Evolutionary conservation across 1,140 invertebrate species (phyloP), one percentile per base, ranked within the genome.

Genomic region (Halesus radiatus): DNA sequence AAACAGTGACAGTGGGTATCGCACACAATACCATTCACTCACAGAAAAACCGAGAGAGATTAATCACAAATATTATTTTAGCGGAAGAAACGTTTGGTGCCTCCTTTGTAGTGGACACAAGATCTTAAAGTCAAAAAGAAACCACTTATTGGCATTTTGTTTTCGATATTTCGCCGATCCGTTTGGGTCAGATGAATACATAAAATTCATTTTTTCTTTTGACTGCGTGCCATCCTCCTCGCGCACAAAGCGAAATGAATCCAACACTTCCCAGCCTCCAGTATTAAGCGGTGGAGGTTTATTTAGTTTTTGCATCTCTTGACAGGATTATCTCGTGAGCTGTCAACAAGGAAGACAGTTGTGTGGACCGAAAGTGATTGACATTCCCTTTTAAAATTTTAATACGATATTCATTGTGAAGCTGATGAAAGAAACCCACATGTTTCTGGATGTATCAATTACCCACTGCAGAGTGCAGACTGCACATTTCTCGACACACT

Each of bases 391-490:
- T 83, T 53, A 76, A 79, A 62, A 80, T 75, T 73, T 80, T 83
- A 83, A 83, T 80, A 80, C 80, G 81, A 83, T 83, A 70, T 80
- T 73, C 81, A 79, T 83, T 80, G 81, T 80, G 50, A 18, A 37
- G 29, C 79, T 53, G 23, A 37, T 77, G 37, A 66, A 78, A 80
- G 68, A 32, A 22, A 18, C 70, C 68, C 78, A 76, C 76, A 80
- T 80, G 81, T 73, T 75, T 53, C 53, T 60, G 79, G 79, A 83
- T 74, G 80, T 83, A 83, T 83, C 81, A 83, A 83, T 83, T 83
- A 83, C 81, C 29, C 56, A 22, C 29, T 23, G 52, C 23, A n/a
- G 29, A 32, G n/a, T n/a, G n/a, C n/a, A n/a, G n/a, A 22, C 29
- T 23, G 52, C 23, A n/a, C 18, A 32, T 64, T n/a, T 37, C 72